Conservation (phyloP, 2,888 invertebrate genomes). For the Thecocarcelia acutangulata region DNA sequence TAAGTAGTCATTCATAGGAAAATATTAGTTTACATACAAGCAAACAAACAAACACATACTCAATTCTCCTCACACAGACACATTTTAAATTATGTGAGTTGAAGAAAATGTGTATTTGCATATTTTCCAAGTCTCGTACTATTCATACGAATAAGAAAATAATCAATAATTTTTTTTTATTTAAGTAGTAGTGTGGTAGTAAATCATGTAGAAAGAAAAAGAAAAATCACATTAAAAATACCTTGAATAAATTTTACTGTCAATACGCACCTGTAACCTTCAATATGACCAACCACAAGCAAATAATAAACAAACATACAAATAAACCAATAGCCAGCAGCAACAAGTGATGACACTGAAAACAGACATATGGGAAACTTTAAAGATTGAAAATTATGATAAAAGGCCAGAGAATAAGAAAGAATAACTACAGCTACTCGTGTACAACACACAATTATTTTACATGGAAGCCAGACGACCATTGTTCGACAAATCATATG, state of each 20-base stretch:
- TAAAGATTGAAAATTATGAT: constrained; percentile 57
- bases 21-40: too few relatives aligned
- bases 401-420: constrained; percentile 16
- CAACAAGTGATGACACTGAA: constrained; percentile 60
- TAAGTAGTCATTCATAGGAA: too few relatives aligned
- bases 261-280: constrained; percentile 58
- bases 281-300: constrained; percentile 61
- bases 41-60: too few relatives aligned
- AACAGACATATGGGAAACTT: constrained; percentile 45
- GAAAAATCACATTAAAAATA: constrained; percentile 10
- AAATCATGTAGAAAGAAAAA: background rate
- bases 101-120: too few relatives aligned
- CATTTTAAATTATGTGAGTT: too few relatives aligned
- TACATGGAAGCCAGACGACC: constrained; percentile 6
- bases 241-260: constrained; percentile 54
- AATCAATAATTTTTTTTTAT: constrained; percentile 23
- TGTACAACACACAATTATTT: background rate
- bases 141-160: background rate
- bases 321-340: constrained; percentile 37
- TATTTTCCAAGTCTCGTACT: too few relatives aligned
- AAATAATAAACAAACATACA: too few relatives aligned
- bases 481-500: constrained; percentile 48
- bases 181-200: background rate
- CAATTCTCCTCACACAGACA: too few relatives aligned
- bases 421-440: background rate